These are phyloP conservation scores for Chiridota heheva DNA, from an alignment of 35 echinoderm and acorn worm genomes.

Conservation along the genomic window DNA sequence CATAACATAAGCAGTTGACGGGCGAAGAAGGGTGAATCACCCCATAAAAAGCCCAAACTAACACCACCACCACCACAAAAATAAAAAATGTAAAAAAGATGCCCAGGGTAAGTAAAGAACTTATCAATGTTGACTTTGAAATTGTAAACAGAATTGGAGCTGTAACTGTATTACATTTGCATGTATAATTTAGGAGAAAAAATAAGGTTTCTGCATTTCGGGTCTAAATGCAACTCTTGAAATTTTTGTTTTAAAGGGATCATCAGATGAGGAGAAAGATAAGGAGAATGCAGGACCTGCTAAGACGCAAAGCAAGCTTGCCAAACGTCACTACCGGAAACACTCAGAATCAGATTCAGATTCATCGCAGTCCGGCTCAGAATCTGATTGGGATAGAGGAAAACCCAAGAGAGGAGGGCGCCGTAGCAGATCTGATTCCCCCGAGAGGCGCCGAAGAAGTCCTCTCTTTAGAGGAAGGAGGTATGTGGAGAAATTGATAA, in stretches of 20 bases:
- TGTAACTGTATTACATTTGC: background rate
- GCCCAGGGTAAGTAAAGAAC: background rate
- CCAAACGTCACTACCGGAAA: slow-evolving; percentile 78
- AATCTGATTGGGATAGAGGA: slow-evolving; percentile 4
- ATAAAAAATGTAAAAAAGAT: no score
- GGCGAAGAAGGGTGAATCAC: no score
- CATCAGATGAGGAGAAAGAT: slow-evolving; percentile 26
- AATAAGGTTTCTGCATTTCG: background rate
- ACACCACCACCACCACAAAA: no score
- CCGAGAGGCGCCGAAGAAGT: no score
- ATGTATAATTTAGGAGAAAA: background rate
- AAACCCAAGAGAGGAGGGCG: slow-evolving; percentile 20
- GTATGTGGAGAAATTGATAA: no score
- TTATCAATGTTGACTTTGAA: background rate
- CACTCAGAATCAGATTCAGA: slow-evolving; percentile 59
- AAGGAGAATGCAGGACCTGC: slow-evolving; percentile 20
- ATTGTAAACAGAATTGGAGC: background rate
- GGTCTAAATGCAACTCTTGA: background rate
- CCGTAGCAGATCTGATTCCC: slow-evolving; percentile 10
- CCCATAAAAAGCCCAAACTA: no score
- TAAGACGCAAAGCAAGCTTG: slow-evolving; percentile 49
- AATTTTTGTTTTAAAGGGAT: background rate
- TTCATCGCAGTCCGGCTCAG: slow-evolving; percentile 56
- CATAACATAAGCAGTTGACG: no score
- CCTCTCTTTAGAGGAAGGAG: background rate